phyloP scores from a whole-genome alignment of 2,113 vertebrate species.

The Nycticebus coucang region DNA sequence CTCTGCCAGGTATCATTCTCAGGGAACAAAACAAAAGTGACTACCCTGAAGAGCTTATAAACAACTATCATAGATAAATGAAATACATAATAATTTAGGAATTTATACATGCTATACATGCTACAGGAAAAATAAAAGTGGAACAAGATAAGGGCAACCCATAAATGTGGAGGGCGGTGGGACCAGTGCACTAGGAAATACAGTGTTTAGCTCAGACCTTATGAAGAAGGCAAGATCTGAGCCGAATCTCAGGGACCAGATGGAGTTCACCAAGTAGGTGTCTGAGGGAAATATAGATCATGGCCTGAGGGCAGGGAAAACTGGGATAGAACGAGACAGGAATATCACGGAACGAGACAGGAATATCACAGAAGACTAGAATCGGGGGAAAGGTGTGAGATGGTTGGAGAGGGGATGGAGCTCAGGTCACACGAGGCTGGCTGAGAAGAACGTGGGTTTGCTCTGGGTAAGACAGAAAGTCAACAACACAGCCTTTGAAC shows the following conservation, averaged over 20 bases:
- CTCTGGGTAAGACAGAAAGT: not conserved
- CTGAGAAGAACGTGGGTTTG: not conserved
- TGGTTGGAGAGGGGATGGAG: not conserved
- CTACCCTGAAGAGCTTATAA: not conserved
- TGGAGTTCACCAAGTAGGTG: not conserved
- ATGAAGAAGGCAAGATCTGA: not conserved
- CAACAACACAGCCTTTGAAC: not conserved
- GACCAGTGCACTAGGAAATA: rapidly evolving
- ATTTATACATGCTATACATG: not conserved
- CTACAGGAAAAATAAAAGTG: not conserved
- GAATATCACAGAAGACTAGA: not conserved
- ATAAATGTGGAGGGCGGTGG: not conserved
- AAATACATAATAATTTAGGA: not conserved
- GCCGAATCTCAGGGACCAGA: not conserved
- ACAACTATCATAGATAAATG: not conserved
- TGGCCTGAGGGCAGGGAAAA: not conserved
- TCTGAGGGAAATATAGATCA: not conserved
- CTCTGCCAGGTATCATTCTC: not conserved
- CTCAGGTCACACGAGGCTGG: not conserved
- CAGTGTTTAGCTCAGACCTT: rapidly evolving
- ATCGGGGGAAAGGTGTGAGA: not conserved
- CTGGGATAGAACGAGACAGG: not conserved
- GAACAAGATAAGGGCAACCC: not conserved
- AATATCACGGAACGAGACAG: not conserved
- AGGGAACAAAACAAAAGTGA: not conserved